These are phyloP conservation scores for Lordiphosa stackelbergi DNA, from an alignment of 1,140 invertebrate genomes.

Conservation along the genomic window DNA sequence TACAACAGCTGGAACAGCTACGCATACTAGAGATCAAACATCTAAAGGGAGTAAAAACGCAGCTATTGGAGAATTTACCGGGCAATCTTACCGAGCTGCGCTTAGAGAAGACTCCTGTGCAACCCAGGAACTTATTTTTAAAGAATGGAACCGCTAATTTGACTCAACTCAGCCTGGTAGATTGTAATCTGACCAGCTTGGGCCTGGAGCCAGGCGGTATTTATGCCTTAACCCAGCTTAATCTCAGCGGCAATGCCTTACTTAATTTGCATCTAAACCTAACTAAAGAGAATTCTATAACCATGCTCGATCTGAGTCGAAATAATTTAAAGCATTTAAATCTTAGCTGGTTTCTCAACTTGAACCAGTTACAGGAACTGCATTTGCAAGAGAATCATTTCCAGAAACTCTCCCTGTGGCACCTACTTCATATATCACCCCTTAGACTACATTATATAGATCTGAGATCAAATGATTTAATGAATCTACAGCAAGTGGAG, in stretches of 20 bases:
- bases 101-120: constrained; percentile 22
- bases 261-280: constrained; percentile 13
- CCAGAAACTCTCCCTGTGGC: constrained; percentile 24
- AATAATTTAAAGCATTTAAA: constrained; percentile 46
- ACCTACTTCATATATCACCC: constrained; percentile 31
- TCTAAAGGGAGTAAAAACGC: constrained; percentile 15
- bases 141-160: constrained; percentile 26
- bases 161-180: constrained; percentile 33
- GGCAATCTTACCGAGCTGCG: constrained; percentile 17
- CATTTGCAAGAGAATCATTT: constrained; percentile 44
- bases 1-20: constrained; percentile 11
- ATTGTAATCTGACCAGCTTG: constrained; percentile 41
- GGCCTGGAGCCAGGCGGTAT: constrained; percentile 3
- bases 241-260: constrained; percentile 55
- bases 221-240: constrained; percentile 21
- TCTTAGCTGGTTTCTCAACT: constrained; percentile 39
- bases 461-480: constrained; percentile 45
- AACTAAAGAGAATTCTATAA: constrained; percentile 1
- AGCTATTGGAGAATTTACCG: constrained; percentile 15
- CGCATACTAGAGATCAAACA: constrained; percentile 19
- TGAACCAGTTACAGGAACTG: constrained; percentile 32
- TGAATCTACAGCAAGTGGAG: constrained; percentile 20
- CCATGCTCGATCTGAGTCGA: constrained; percentile 51
- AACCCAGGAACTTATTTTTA: constrained; percentile 5
- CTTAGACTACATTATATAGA: constrained; percentile 24